Conservation (phyloP, 2,113 vertebrate species). For the Ammospiza nelsoni region DNA sequence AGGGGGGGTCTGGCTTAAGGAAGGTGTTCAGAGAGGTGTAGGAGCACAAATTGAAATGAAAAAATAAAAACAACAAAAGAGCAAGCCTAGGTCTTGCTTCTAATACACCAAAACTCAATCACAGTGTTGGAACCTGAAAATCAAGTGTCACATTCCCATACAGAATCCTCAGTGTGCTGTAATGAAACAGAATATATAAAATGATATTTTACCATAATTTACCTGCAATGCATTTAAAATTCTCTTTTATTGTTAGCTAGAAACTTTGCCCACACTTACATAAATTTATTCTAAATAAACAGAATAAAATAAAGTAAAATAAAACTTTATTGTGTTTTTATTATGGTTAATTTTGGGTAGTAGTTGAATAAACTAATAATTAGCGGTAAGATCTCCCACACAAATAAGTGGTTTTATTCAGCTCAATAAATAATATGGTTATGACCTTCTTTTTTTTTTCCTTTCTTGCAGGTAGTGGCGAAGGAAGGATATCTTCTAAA, state of each 20-base stretch:
- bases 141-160: not conserved
- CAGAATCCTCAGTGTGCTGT: not conserved
- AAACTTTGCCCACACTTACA: not conserved
- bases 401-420: not conserved
- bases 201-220: not conserved
- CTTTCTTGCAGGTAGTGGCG: conserved; percentile 77
- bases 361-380: not conserved
- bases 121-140: rapidly evolving
- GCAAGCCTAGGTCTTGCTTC: not conserved
- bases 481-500: conserved; percentile 91
- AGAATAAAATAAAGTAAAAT: not conserved
- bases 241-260: not conserved
- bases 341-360: not conserved
- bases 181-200: not conserved
- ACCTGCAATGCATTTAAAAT: not conserved
- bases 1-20: not conserved
- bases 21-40: not conserved
- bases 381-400: not conserved
- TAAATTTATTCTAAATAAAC: not conserved
- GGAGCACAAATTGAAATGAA: not conserved
- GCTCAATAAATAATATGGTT: not conserved
- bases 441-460: not conserved
- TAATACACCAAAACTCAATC: not conserved
- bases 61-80: no score
- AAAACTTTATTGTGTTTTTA: not conserved